phyloP scores from a whole-genome alignment of 2,797 vertebrate genomes.

The Eidolon dupreanum region DNA sequence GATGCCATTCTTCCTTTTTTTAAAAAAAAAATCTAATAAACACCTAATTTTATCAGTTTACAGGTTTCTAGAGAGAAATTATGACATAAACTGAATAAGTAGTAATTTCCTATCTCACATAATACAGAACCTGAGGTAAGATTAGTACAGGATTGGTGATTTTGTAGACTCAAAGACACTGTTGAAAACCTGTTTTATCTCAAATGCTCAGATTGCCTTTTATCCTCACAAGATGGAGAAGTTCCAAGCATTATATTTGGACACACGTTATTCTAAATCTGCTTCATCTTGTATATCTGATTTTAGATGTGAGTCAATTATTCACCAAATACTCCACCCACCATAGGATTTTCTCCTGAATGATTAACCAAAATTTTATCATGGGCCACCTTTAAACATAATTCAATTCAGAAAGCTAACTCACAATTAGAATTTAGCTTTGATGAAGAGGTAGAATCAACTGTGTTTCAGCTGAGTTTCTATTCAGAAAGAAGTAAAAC shows the following conservation, averaged over 20 bases:
- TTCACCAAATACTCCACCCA: neutral
- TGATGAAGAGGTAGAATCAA: neutral
- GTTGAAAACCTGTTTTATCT: neutral
- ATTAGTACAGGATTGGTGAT: neutral
- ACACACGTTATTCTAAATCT: neutral
- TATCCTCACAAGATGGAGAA: neutral
- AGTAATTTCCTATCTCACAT: neutral
- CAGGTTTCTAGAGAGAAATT: neutral
- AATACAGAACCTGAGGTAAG: neutral
- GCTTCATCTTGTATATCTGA: neutral
- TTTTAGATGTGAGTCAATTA: neutral
- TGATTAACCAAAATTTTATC: neutral
- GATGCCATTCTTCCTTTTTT: neutral
- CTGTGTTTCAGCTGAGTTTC: neutral
- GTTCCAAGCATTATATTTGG: neutral
- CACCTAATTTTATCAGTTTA: neutral
- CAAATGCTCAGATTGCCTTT: neutral
- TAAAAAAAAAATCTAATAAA: neutral
- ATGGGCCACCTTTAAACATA: neutral
- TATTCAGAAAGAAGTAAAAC: constrained; percentile 16
- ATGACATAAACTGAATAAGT: neutral
- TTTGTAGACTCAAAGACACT: neutral
- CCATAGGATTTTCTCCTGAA: neutral
- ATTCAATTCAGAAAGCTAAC: constrained; percentile 52
- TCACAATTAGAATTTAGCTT: neutral